These are phyloP conservation scores for Melanotaenia trifasciata DNA, from an alignment of 2,797 vertebrate genomes.

Conservation along the genomic window DNA sequence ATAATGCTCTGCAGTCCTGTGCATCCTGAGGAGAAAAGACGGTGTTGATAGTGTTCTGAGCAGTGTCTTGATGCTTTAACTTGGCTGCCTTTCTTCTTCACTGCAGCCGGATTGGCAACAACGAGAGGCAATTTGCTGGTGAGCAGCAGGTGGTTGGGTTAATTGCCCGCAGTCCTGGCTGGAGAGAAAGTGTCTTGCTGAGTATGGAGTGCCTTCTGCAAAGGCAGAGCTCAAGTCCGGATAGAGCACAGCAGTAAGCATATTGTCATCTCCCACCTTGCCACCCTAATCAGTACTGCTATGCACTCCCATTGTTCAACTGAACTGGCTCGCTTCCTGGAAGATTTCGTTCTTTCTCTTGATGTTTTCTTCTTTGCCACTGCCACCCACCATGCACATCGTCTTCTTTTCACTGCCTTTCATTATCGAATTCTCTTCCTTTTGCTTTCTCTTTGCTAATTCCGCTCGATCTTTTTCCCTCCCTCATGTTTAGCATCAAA, in stretches of 20 bases:
- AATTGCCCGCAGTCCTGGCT: slow-evolving; percentile 67
- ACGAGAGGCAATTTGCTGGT: slow-evolving; percentile 65
- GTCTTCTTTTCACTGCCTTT: slow-evolving; percentile 54
- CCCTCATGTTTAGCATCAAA: slow-evolving; percentile 50
- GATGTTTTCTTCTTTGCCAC: slow-evolving; percentile 24
- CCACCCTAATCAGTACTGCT: slow-evolving; percentile 73
- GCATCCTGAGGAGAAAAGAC: slow-evolving; percentile 3
- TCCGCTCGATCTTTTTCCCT: slow-evolving; percentile 43
- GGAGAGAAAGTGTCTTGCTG: slow-evolving; percentile 64
- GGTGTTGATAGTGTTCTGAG: slow-evolving; percentile 6
- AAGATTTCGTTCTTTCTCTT: slow-evolving; percentile 51
- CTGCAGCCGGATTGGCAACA: slow-evolving; percentile 41
- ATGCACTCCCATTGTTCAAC: slow-evolving; percentile 73
- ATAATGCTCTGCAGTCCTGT: neutral
- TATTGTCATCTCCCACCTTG: slow-evolving; percentile 76
- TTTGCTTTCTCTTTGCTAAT: slow-evolving; percentile 45
- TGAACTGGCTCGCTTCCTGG: slow-evolving; percentile 71
- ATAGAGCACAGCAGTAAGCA: slow-evolving; percentile 76
- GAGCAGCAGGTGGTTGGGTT: slow-evolving; percentile 78
- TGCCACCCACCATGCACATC: slow-evolving; percentile 51
- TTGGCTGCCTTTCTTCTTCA: slow-evolving; percentile 46
- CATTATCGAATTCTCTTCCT: slow-evolving; percentile 47
- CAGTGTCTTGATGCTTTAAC: slow-evolving; percentile 46
- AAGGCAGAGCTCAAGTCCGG: slow-evolving; percentile 57
- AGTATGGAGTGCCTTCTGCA: slow-evolving; percentile 62